Conservation (phyloP, 2,888 invertebrate genomes). For the Lithophane socia region DNA sequence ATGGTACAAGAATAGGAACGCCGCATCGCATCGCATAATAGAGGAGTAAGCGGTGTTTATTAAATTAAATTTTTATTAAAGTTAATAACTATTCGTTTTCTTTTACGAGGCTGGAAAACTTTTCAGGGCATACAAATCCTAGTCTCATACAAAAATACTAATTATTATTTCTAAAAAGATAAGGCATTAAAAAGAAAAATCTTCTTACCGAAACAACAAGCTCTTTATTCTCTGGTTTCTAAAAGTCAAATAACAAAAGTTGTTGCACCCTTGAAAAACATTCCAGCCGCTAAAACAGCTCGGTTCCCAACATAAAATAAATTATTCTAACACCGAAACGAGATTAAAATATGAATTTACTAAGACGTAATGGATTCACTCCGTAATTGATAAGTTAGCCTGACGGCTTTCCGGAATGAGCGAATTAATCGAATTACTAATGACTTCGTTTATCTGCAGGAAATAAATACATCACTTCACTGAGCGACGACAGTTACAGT, state of each 20-base stretch:
- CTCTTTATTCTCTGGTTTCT: background rate
- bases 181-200: background rate
- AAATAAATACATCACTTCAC: constrained; percentile 96
- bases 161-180: background rate
- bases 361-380: constrained; percentile 46
- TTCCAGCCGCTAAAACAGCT: constrained; percentile 26
- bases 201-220: background rate
- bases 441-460: constrained; percentile 87
- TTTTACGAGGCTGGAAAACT: background rate
- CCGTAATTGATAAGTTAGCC: constrained; percentile 61
- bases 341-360: constrained; percentile 53
- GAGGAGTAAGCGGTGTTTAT: background rate
- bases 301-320: constrained; percentile 25
- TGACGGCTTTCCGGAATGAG: constrained; percentile 49
- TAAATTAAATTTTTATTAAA: background rate
- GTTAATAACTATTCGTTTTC: constrained; percentile 4
- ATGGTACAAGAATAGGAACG: constrained; percentile 10
- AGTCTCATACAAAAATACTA: background rate
- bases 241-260: constrained; percentile 31
- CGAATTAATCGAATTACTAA: constrained; percentile 59
- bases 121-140: background rate
- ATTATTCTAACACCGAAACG: constrained; percentile 37
- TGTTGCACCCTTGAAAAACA: constrained; percentile 8
- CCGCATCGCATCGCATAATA: background rate
- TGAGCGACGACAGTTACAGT: constrained; percentile 96